Evolutionary conservation across 2,888 invertebrate species (phyloP).

Genomic region (Aromia moschata): DNA sequence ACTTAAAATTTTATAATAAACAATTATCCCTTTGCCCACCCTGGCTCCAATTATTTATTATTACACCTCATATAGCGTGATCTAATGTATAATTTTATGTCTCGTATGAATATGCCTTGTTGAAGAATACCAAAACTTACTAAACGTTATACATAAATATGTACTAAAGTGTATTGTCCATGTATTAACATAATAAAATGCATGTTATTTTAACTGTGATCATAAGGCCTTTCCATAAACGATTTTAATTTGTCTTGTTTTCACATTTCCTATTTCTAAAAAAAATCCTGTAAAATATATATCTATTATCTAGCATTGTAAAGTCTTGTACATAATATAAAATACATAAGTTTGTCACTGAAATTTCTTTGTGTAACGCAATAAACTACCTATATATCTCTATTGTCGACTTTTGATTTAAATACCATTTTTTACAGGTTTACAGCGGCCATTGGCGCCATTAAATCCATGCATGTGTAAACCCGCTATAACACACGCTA

Average conservation of each 20-base stretch:
- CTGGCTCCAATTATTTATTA: constrained; percentile 17
- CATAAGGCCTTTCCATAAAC: constrained; percentile 54
- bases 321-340: constrained; percentile 50
- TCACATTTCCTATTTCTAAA: constrained; percentile 43
- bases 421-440: background rate
- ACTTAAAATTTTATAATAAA: too few relatives aligned
- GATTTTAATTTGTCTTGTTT: constrained; percentile 32
- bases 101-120: constrained; percentile 19
- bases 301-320: constrained; percentile 31
- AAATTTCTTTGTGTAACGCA: constrained; percentile 53
- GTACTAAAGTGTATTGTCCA: background rate
- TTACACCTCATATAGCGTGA: constrained; percentile 2
- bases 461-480: too few relatives aligned
- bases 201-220: constrained; percentile 55
- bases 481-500: too few relatives aligned
- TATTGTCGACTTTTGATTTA: background rate
- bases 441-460: too few relatives aligned
- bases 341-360: constrained; percentile 43
- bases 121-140: constrained; percentile 12
- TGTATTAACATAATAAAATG: constrained; percentile 14
- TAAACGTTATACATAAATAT: background rate
- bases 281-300: constrained; percentile 28
- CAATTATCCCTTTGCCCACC: background rate
- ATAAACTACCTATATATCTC: constrained; percentile 45
- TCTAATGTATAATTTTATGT: constrained; percentile 1